Evolutionary conservation across 2,113 vertebrate genomes (phyloP).

Genomic region (Hiodon tergisus): DNA sequence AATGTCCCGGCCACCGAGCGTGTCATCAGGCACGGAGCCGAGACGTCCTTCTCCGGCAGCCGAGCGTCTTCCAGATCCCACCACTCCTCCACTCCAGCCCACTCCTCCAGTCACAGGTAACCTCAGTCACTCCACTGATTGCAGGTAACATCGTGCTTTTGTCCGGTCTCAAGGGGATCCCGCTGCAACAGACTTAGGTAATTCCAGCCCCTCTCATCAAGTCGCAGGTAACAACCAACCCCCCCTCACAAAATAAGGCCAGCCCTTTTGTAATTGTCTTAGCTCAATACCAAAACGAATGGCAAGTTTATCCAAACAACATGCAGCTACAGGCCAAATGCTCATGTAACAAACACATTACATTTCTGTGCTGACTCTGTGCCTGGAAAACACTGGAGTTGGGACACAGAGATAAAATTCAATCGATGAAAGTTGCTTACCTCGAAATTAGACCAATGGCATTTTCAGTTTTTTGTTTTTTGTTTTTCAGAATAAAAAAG

Average conservation of each 20-base stretch:
- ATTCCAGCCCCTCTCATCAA: neutral
- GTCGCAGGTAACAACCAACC: neutral
- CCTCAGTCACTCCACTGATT: neutral
- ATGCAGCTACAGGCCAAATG: no score
- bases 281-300: no score
- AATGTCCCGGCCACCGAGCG: slow-evolving; percentile 86
- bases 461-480: neutral
- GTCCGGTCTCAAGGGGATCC: no score
- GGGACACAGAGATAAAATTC: no score
- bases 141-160: no score
- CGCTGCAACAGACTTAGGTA: no score
- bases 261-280: neutral
- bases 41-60: slow-evolving; percentile 90
- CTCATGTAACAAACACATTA: no score
- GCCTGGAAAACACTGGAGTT: neutral
- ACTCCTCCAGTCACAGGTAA: slow-evolving; percentile 86
- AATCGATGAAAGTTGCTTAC: no score
- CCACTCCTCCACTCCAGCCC: slow-evolving; percentile 89
- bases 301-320: no score
- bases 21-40: slow-evolving; percentile 85
- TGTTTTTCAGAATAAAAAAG: neutral
- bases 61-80: slow-evolving; percentile 89
- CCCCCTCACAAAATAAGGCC: neutral
- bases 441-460: neutral
- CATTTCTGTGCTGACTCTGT: neutral